Evolutionary conservation across 2,888 invertebrate species (phyloP), one percentile per base, ranked within the genome.

Genomic region (Acleris holmiana): DNA sequence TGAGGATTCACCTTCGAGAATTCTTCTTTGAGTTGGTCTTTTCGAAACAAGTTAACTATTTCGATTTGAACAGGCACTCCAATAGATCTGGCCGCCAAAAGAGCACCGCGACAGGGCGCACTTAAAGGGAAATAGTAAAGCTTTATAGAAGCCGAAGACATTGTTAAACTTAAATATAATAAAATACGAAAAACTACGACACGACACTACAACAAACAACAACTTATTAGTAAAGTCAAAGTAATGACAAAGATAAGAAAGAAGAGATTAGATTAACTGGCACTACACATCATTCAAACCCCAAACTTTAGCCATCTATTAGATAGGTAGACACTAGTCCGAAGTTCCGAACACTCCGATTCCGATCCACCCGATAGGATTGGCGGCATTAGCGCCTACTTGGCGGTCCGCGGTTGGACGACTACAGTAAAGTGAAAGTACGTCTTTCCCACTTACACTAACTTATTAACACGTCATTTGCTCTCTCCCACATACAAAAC

Each of bases 1-100:
- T 95, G 95, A 5, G 95, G 95, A 80, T 95, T 95, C 50, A 95
- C 89, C 86, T 94, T 89, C 51, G 93, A 68, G 72, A 94, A 95
- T 71, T 91, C 93, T 51, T 93, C 91, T 62, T 88, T 88, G 1
- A 94, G 71, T 75, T 95, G 95, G 73, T 94, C 94, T 76, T 94
- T 94, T 72, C 89, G 86, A 56, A 94, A 90, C 69, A 95, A 86
- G 85, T 94, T 85, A 0, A 95, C 76, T 62, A 91, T 85, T 80
- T 94, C 87, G 0, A 93, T 71, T 71, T 90, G 76, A 3, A 90
- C 65, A 1, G 94, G 93, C 7, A 94, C 84, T 41, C 93, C 94
- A 10, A 95, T 73, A 35, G 93, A 91, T 78, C 93, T 93, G 2
- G 94, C 94, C 4, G 93, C 93, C 62, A 95, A 80, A 66, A 94